phyloP scores from a whole-genome alignment of 2,113 vertebrate species.

The Archocentrus centrarchus region DNA sequence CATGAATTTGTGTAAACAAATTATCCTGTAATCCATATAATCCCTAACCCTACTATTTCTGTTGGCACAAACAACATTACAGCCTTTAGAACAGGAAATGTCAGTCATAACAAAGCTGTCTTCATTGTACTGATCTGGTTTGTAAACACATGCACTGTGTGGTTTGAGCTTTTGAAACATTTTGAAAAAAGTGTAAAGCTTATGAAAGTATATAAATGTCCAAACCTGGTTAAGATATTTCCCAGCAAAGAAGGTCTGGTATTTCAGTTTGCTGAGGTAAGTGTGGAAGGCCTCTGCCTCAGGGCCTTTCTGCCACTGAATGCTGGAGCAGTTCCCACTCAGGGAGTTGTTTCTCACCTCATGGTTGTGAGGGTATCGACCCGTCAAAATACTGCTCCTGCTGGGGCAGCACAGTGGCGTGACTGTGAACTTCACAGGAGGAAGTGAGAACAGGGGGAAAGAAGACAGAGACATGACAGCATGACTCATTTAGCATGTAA shows the following conservation, averaged over 20 bases:
- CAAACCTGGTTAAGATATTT: slow-evolving; percentile 85
- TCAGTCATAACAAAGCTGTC: not conserved
- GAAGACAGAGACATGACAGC: not conserved
- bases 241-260: slow-evolving; percentile 85
- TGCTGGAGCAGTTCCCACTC: slow-evolving; percentile 83
- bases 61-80: not conserved
- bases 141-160: not conserved
- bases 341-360: slow-evolving; percentile 83
- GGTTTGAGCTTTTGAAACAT: not conserved
- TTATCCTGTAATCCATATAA: no score
- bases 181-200: not conserved
- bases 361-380: slow-evolving; percentile 85
- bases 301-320: slow-evolving; percentile 75
- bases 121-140: not conserved
- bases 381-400: slow-evolving; percentile 81
- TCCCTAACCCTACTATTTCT: not conserved
- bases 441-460: slow-evolving; percentile 7
- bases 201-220: not conserved
- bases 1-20: no score
- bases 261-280: slow-evolving; percentile 78
- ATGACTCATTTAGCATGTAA: not conserved
- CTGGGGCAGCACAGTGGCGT: slow-evolving; percentile 85
- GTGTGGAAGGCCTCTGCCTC: slow-evolving; percentile 77
- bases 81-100: not conserved
- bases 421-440: slow-evolving; percentile 73